phyloP scores from a whole-genome alignment of 2,797 vertebrate genomes.

The Anas capensis region DNA sequence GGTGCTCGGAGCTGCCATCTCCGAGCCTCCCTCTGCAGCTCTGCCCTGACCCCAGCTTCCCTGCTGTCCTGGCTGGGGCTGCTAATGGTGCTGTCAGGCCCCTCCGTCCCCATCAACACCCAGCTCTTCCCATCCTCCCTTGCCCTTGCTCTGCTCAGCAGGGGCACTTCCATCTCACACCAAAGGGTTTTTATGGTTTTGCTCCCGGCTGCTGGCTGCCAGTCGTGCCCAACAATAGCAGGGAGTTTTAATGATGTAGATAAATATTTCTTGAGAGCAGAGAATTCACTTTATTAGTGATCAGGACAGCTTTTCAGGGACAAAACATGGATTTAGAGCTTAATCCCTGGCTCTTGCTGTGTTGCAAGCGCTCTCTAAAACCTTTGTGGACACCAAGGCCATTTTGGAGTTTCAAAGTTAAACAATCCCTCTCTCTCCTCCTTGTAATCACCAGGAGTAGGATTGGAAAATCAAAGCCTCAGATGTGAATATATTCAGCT shows the following conservation, averaged over 20 bases:
- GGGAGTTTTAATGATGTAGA: not conserved
- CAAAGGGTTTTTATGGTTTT: not conserved
- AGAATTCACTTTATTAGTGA: not conserved
- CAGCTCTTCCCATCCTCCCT: not conserved
- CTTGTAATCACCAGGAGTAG: not conserved
- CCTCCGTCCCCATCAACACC: not conserved
- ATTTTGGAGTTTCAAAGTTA: constrained; percentile 25
- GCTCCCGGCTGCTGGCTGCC: not conserved
- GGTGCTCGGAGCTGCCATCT: not conserved
- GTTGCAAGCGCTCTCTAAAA: not conserved
- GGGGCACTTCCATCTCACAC: not conserved
- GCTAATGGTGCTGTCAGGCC: not conserved
- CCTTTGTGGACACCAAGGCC: not conserved
- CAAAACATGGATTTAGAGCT: constrained; percentile 42
- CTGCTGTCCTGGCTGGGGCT: not conserved
- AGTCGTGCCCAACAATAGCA: not conserved
- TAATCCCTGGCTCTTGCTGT: constrained; percentile 33
- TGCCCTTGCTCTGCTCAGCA: not conserved
- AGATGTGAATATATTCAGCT: not conserved
- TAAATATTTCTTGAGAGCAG: not conserved
- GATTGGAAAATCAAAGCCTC: not conserved
- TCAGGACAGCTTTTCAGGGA: constrained; percentile 22
- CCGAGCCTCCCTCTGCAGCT: fast-evolving
- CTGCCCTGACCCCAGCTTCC: not conserved
- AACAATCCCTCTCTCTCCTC: not conserved